Percentiles rank a stretch among this genome's conserved stretches.
These are phyloP conservation scores for Tiliacea citrago DNA, from an alignment of 2,888 invertebrate genomes.

Conservation along the genomic window DNA sequence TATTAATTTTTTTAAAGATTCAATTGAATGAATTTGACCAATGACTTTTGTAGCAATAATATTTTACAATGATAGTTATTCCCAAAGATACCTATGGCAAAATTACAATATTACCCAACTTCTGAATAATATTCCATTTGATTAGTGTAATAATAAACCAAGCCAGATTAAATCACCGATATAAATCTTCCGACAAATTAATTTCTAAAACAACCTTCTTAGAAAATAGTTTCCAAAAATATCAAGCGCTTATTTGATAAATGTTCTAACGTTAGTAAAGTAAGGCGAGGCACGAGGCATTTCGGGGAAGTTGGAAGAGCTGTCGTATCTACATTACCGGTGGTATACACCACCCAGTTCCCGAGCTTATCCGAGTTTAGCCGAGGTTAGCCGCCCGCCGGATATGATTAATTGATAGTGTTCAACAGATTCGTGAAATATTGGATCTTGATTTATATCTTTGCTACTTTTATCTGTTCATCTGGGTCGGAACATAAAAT, in stretches of 20 bases:
- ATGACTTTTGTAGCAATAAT: neutral
- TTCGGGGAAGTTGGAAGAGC: constrained; percentile 54
- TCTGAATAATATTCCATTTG: neutral
- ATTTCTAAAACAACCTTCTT: constrained; percentile 34
- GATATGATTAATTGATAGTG: constrained; percentile 63
- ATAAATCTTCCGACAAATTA: constrained; percentile 40
- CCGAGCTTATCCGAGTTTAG: constrained; percentile 30
- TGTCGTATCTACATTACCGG: constrained; percentile 71
- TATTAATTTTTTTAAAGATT: neutral
- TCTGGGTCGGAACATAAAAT: constrained; percentile 9
- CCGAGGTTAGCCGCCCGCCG: constrained; percentile 31
- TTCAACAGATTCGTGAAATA: constrained; percentile 57
- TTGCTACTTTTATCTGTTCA: constrained; percentile 20
- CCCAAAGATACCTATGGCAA: neutral
- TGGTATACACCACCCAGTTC: constrained; percentile 36
- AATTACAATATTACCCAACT: neutral
- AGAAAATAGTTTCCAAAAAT: constrained; percentile 55
- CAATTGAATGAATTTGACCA: neutral
- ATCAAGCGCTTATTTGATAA: constrained; percentile 49
- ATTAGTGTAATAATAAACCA: constrained; percentile 25
- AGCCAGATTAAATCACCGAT: constrained; percentile 20
- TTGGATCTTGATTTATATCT: constrained; percentile 57
- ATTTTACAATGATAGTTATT: neutral
- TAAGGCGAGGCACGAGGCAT: constrained; percentile 34
- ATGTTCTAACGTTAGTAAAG: constrained; percentile 37